phyloP scores from a whole-genome alignment of 2,113 vertebrate species.

The Cyprinodon tularosa region DNA sequence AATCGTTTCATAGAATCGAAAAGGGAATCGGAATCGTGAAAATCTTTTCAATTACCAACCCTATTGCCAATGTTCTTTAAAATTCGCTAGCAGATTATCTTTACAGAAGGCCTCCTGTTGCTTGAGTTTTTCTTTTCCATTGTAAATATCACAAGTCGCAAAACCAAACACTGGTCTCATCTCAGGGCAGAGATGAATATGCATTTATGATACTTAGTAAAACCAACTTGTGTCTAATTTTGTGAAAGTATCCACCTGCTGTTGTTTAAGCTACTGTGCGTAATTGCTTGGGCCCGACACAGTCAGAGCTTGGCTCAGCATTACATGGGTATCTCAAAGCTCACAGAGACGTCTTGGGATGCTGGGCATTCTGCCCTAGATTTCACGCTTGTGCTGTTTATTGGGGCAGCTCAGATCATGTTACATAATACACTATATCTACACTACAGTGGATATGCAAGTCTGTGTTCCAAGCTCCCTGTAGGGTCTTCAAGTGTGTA shows the following conservation, averaged over 20 bases:
- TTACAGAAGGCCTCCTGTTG: not conserved
- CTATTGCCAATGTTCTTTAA: too few species aligned
- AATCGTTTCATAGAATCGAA: too few species aligned
- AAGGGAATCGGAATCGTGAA: too few species aligned
- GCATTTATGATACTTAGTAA: not conserved
- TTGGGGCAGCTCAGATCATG: constrained; percentile 62
- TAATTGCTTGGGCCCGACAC: constrained; percentile 36
- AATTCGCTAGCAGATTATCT: too few species aligned
- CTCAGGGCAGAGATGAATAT: not conserved
- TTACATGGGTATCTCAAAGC: constrained; percentile 53
- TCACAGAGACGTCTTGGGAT: constrained; percentile 60
- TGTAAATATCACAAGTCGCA: not conserved
- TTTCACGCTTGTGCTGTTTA: constrained; percentile 73
- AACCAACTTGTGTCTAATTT: not conserved
- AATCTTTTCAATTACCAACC: too few species aligned
- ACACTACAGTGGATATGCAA: constrained; percentile 53
- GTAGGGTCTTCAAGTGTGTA: constrained; percentile 17
- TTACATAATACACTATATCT: constrained; percentile 70
- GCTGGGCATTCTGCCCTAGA: constrained; percentile 66
- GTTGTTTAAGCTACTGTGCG: constrained; percentile 12
- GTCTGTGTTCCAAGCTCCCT: constrained; percentile 39
- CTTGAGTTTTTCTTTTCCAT: not conserved
- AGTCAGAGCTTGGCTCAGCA: constrained; percentile 43
- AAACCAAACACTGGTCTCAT: not conserved
- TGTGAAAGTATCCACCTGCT: constrained; percentile 13